Evolutionary conservation across 2,113 vertebrate genomes (phyloP).

Genomic region (Gopherus flavomarginatus): DNA sequence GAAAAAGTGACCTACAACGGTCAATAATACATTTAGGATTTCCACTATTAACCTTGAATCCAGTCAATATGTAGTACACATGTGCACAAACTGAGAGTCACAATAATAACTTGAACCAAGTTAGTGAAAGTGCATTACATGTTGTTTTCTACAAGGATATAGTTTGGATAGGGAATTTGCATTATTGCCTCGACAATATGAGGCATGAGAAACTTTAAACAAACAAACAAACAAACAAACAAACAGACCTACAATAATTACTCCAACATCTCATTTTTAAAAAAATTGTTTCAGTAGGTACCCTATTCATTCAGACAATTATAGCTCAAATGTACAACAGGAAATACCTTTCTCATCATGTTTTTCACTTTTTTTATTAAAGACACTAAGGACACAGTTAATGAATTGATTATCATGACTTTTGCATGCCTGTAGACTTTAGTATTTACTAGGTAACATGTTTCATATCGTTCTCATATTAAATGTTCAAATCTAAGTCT

Average conservation of each 20-base stretch:
- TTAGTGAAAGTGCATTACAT: conserved; percentile 14
- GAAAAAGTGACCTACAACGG: conserved; percentile 16
- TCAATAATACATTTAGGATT: conserved; percentile 4
- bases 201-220: background rate
- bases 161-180: conserved; percentile 48
- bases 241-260: background rate
- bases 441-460: background rate
- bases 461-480: background rate
- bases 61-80: background rate
- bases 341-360: background rate
- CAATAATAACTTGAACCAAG: background rate
- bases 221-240: background rate
- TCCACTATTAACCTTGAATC: background rate
- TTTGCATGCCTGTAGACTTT: background rate
- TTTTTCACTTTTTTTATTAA: background rate
- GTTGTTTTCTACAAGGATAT: background rate
- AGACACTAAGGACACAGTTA: background rate
- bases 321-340: background rate
- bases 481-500: background rate
- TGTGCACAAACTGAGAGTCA: conserved; percentile 11
- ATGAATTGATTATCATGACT: background rate
- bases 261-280: background rate
- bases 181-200: conserved; percentile 5
- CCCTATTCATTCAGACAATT: background rate
- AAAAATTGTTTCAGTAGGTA: background rate